A percentile compares a stretch with the other conserved stretches of the same genome.
Evolutionary conservation across 2,888 invertebrate genomes (phyloP).

Genomic region (Tetranychus truncatus): DNA sequence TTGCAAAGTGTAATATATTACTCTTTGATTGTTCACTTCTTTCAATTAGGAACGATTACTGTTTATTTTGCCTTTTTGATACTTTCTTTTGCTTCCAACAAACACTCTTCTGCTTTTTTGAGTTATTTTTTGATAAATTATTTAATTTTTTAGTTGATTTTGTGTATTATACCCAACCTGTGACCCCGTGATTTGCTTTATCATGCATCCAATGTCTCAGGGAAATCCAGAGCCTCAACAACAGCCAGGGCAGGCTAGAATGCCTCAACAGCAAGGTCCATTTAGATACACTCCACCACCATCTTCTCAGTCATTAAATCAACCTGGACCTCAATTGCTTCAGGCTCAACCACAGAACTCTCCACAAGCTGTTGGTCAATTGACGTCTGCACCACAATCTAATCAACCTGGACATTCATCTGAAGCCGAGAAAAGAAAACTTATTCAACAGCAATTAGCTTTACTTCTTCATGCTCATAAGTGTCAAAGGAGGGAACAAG

Average conservation of each 20-base stretch:
- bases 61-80: too few relatives aligned
- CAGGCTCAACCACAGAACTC: conserved; percentile 12
- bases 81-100: too few relatives aligned
- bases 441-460: conserved; percentile 95
- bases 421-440: conserved; percentile 76
- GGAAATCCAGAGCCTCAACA: conserved; percentile 13
- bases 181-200: neutral
- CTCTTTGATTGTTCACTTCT: too few relatives aligned
- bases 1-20: too few relatives aligned
- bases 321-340: conserved; percentile 2
- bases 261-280: neutral
- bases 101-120: too few relatives aligned
- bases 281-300: conserved; percentile 19
- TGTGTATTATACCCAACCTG: too few relatives aligned
- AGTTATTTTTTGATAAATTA: too few relatives aligned
- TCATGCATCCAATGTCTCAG: too few relatives aligned
- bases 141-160: too few relatives aligned
- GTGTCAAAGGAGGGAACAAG: conserved; percentile 83
- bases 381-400: conserved; percentile 10
- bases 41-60: too few relatives aligned
- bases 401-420: conserved; percentile 41
- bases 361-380: conserved; percentile 11
- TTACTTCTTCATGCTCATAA: conserved; percentile 93
- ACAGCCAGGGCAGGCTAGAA: conserved; percentile 1
- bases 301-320: conserved; percentile 8